These are phyloP conservation scores for Drosophila aff. DNA, from an alignment of 1,140 invertebrate species.

Conservation along the genomic window DNA sequence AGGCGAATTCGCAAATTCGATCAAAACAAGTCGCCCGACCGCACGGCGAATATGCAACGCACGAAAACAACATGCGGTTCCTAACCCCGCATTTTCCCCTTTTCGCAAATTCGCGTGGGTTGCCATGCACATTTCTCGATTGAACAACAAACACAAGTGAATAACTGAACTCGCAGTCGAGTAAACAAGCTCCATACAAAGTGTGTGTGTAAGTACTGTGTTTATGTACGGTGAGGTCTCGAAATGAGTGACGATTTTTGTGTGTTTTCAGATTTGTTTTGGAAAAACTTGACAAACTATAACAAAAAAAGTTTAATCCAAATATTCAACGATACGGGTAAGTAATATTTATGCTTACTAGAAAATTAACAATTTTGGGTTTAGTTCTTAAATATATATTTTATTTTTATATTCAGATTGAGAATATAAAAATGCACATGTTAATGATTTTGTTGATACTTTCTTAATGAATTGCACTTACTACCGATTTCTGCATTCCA, in stretches of 20 bases:
- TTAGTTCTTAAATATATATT: not conserved
- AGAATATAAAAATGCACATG: no score
- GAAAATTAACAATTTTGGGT: not conserved
- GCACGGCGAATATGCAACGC: conserved; percentile 35
- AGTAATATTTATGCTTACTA: not conserved
- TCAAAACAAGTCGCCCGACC: conserved; percentile 65
- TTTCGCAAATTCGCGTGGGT: conserved; percentile 23
- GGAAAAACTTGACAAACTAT: not conserved
- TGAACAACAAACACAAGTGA: conserved; percentile 62
- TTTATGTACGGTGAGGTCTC: conserved; percentile 16
- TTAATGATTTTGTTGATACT: no score
- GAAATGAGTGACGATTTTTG: not conserved
- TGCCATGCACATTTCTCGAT: conserved; percentile 64
- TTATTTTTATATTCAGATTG: no score
- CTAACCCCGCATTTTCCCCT: not conserved
- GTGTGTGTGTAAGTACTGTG: conserved; percentile 20
- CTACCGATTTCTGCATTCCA: no score
- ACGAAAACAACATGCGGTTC: conserved; percentile 59
- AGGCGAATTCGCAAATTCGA: conserved; percentile 37
- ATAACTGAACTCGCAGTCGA: conserved; percentile 55
- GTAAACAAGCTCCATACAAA: conserved; percentile 55
- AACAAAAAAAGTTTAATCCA: not conserved
- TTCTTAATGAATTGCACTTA: no score
- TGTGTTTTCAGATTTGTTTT: not conserved
- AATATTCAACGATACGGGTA: not conserved